Base-by-base conservation (phyloP, 2,888 invertebrate genomes). In the Venustoraphidia nigricollis region DNA sequence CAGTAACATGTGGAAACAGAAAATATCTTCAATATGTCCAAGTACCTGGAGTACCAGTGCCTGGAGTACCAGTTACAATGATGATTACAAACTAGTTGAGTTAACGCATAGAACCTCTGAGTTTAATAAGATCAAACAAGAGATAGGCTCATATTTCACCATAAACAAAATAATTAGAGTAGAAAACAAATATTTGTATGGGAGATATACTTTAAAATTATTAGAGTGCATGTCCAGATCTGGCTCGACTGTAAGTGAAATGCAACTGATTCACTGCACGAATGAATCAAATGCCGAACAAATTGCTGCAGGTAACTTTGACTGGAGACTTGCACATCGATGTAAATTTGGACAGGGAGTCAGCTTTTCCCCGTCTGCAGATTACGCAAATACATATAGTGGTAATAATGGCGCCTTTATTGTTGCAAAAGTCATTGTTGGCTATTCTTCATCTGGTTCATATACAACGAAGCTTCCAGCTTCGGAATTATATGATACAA, bases 281-380 rank as follows among this genome's bases (percentile, higher is more conserved):
- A 52, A 52, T 2, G 48, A 44, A 13, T 38, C 35, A 2, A 61
- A 62, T 41, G 52, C 58, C 2, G 42, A 50, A 10, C 60, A 61
- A 1, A 63, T 63, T 41, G 53, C 57, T 4, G 45, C 36, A 17
- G 54, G 51, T 27, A 63, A 62, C 45, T 58, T 63, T 41, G 61
- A 63, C 50, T 61, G 62, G 61, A 50, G 61, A 14, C 49, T 52
- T 36, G 60, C 50, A 1, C 36, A 11, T 8, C 50, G 57, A 35
- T 44, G 51, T 37, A 62, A 54, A 51, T 63, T 54, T 53, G 63
- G 63, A 3, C 55, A 53, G 36, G 62, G 61, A 2, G 62, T 62
- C 2, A 62, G 62, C 47, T 63, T 63, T 52, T 61, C 62, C 2
- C 50, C 54, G 5, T 52, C 50, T 10, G 53, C 62, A 10, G 13